A percentile compares a stretch with the other conserved stretches of the same genome.
Conservation (phyloP, 2,797 vertebrate genomes). For the Acanthurus tractus region DNA sequence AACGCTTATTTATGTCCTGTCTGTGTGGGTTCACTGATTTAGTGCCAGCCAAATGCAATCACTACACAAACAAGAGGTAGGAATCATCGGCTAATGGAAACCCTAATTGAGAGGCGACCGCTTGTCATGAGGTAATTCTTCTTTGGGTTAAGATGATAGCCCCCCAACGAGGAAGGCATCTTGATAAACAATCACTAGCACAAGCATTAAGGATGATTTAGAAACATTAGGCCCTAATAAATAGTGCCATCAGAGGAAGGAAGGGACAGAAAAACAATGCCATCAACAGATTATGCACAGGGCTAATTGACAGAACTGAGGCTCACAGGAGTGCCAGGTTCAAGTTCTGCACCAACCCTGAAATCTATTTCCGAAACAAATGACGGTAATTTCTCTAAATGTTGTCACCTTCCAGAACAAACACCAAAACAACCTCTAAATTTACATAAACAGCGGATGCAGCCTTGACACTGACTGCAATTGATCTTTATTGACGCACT, state of each 20-base stretch:
- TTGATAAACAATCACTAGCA: slow-evolving; percentile 93
- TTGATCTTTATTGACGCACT: slow-evolving; percentile 25
- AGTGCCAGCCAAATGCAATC: slow-evolving; percentile 92
- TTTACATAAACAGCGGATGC: slow-evolving; percentile 7
- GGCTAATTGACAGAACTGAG: slow-evolving; percentile 63
- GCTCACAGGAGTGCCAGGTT: slow-evolving; percentile 33
- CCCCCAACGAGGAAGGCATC: slow-evolving; percentile 82
- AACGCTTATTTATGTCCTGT: slow-evolving; percentile 96
- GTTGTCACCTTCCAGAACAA: slow-evolving; percentile 25
- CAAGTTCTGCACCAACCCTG: slow-evolving; percentile 29
- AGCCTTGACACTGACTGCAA: slow-evolving; percentile 44
- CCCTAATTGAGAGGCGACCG: slow-evolving; percentile 92
- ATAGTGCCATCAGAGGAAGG: slow-evolving; percentile 75
- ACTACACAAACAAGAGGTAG: slow-evolving; percentile 91
- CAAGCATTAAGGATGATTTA: slow-evolving; percentile 97
- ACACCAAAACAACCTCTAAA: slow-evolving; percentile 37
- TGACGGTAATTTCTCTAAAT: slow-evolving; percentile 26
- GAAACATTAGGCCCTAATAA: slow-evolving; percentile 96
- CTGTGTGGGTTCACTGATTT: slow-evolving; percentile 90
- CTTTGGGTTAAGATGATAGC: slow-evolving; percentile 79
- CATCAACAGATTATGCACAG: slow-evolving; percentile 70
- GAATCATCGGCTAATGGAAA: slow-evolving; percentile 99
- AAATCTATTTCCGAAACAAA: slow-evolving; percentile 45
- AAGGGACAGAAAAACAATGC: slow-evolving; percentile 74
- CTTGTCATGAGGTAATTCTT: slow-evolving; percentile 94